Base-by-base conservation (phyloP, 2,113 vertebrate species). In the Amazona guildingii region DNA sequence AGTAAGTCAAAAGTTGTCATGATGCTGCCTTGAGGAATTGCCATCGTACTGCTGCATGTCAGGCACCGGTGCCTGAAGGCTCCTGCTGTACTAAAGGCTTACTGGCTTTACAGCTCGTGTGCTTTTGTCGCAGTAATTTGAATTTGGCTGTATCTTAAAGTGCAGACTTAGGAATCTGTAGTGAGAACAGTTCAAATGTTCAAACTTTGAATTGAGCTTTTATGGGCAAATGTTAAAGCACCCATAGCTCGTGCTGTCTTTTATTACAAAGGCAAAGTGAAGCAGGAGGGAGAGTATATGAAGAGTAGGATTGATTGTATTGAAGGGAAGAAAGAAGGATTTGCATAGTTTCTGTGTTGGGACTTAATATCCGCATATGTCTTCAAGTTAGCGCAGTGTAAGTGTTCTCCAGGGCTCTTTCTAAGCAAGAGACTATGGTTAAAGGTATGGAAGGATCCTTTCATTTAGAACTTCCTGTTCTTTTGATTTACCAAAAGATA, bases 401-500 rank as follows among this genome's bases (percentile, higher is more conserved):
- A 93, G 82, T 90, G 37, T 84, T 95, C 86, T 95, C 66, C 41
- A n/a, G 35, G 77, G 62, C 33, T 70, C 84, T 90, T 84, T 90
- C 88, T 35, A 84, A 94, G 51, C 69, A 81, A 91, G 73, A 68
- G 4, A 4, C 37, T 63, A 89, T 39, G 43, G 80, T 93, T 93
- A 82, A 95, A 96, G 62, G 66, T 96, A 93, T 90, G 73, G 92
- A 94, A 83, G 51, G 64, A 83, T 31, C 57, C 80, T 92, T 94
- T 94, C 80, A 93, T 90, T 84, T 68, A 84, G 84, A 92, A 61
- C 86, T 96, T 95, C 92, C 92, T 84, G 81, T 95, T 96, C 94
- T 90, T 96, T 92, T 95, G 94, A 95, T 92, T 93, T 91, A 83
- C 77, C 37, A 57, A 49, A 94, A 94, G 54, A 85, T 80, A 96